Percentiles rank a stretch among this genome's conserved stretches.
These are phyloP conservation scores for Adelognathus sp. DNA, from an alignment of 2,888 invertebrate species.

Conservation along the genomic window DNA sequence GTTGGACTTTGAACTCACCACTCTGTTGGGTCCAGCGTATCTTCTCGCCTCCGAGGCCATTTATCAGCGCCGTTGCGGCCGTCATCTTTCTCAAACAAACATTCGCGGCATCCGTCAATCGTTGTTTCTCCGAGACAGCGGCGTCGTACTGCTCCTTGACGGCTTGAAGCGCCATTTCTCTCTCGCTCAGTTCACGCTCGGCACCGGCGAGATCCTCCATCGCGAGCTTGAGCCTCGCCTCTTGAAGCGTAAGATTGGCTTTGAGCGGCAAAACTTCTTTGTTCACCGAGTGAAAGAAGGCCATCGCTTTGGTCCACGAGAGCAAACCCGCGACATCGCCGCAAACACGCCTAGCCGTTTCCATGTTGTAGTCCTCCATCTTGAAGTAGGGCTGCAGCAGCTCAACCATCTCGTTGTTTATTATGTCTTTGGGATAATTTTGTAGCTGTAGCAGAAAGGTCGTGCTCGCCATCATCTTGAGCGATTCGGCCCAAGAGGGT, in stretches of 20 bases:
- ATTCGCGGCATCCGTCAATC: slow-evolving; percentile 95
- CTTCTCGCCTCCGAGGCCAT: slow-evolving; percentile 96
- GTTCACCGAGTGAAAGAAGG: slow-evolving; percentile 97
- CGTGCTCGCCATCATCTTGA: slow-evolving; percentile 98
- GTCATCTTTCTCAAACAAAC: slow-evolving; percentile 97
- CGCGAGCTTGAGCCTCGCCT: slow-evolving; percentile 93
- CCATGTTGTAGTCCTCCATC: slow-evolving; percentile 99
- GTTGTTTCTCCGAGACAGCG: slow-evolving; percentile 95
- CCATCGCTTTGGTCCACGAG: slow-evolving; percentile 98
- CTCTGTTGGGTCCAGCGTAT: slow-evolving; percentile 97
- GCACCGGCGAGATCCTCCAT: slow-evolving; percentile 95
- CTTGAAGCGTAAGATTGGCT: slow-evolving; percentile 94
- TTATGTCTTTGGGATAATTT: slow-evolving; percentile 97
- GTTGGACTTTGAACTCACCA: slow-evolving; percentile 94
- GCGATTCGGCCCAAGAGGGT: slow-evolving; percentile 97
- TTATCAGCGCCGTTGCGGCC: slow-evolving; percentile 96
- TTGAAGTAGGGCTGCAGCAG: slow-evolving; percentile 94
- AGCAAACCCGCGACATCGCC: slow-evolving; percentile 97
- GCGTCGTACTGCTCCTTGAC: slow-evolving; percentile 97
- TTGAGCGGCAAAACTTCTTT: slow-evolving; percentile 97
- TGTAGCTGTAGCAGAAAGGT: slow-evolving; percentile 95
- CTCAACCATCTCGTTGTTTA: slow-evolving; percentile 98
- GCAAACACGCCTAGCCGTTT: slow-evolving; percentile 96
- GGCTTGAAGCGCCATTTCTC: slow-evolving; percentile 93
- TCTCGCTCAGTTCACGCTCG: slow-evolving; percentile 93